phyloP scores from a whole-genome alignment of 2,797 vertebrate genomes.

The Anguilla obscura region DNA sequence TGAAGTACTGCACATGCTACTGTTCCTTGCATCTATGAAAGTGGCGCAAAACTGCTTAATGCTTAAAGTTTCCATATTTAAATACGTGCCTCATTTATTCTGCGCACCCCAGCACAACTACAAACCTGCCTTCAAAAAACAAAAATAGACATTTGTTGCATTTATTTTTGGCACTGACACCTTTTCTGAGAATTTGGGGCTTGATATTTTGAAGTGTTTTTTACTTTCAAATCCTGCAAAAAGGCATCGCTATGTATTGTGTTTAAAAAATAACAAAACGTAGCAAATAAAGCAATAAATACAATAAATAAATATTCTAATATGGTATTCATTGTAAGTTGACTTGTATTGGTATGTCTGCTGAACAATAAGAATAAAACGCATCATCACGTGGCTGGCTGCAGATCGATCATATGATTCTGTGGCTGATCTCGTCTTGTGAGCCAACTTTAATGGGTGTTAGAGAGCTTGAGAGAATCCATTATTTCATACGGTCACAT shows the following conservation, averaged over 20 bases:
- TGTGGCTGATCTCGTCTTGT: background rate
- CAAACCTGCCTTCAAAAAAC: too few species aligned
- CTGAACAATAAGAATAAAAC: background rate
- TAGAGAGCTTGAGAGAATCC: background rate
- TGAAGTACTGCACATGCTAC: too few species aligned
- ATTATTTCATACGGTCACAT: slow-evolving; percentile 16
- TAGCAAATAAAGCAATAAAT: background rate
- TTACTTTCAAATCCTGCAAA: too few species aligned
- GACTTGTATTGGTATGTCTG: background rate
- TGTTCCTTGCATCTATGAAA: too few species aligned
- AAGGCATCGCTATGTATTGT: too few species aligned
- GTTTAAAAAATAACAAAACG: too few species aligned
- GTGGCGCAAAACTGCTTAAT: too few species aligned
- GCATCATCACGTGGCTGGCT: background rate
- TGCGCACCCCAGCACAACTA: too few species aligned
- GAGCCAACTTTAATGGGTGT: background rate
- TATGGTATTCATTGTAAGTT: background rate
- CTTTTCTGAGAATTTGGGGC: background rate
- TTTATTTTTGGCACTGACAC: background rate
- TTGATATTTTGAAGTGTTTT: background rate
- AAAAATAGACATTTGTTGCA: background rate
- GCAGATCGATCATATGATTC: background rate
- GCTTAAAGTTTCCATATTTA: too few species aligned
- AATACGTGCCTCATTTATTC: too few species aligned
- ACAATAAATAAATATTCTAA: background rate